These are phyloP conservation scores for Dolichoris vasculosae DNA, from an alignment of 1,140 invertebrate species.

Conservation along the genomic window DNA sequence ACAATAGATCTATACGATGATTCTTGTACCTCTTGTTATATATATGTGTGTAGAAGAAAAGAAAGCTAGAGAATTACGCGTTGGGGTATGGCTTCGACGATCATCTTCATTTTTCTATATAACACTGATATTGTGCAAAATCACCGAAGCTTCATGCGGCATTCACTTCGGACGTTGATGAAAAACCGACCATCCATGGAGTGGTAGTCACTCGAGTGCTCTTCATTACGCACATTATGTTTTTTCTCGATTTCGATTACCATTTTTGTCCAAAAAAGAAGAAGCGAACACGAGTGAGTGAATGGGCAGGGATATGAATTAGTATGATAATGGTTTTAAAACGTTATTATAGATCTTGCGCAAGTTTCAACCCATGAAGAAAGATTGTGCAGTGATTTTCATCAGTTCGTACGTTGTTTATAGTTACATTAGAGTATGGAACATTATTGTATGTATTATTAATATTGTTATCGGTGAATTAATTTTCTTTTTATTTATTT, in stretches of 20 bases:
- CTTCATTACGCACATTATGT: constrained; percentile 27
- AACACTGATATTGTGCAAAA: constrained; percentile 22
- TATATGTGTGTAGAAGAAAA: neutral
- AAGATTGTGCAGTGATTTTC: neutral
- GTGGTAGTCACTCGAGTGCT: neutral
- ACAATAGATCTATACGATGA: neutral
- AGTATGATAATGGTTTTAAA: neutral
- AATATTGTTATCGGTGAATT: no score
- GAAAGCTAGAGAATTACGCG: neutral
- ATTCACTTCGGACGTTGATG: constrained; percentile 18
- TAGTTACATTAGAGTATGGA: neutral
- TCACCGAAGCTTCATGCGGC: constrained; percentile 16
- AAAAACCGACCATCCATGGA: constrained; percentile 34
- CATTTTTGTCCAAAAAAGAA: neutral
- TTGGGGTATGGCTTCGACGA: neutral
- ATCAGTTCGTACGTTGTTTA: neutral
- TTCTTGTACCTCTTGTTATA: neutral
- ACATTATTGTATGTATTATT: neutral
- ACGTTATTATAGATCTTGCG: neutral
- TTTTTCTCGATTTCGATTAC: constrained; percentile 17
- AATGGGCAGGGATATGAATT: neutral
- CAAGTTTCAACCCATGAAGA: no score
- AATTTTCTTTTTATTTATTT: constrained; percentile 23
- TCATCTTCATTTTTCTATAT: constrained; percentile 13
- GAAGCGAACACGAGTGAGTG: neutral